Conservation (phyloP, 2,797 vertebrate species). For the Taenioides sp. region DNA sequence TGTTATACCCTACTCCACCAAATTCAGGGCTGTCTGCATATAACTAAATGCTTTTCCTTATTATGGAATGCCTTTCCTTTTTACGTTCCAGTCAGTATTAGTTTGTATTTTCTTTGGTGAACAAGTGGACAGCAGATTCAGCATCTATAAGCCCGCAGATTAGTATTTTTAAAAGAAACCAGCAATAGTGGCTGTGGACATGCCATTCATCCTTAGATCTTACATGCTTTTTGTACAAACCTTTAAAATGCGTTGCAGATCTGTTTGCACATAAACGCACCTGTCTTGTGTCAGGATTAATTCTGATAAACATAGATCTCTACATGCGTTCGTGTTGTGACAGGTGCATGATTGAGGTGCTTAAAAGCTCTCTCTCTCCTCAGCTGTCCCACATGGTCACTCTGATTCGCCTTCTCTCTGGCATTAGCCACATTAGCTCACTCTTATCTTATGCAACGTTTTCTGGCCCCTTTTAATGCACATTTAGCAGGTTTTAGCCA, state of each 20-base stretch:
- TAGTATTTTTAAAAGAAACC: background rate
- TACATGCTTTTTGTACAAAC: conserved; percentile 39
- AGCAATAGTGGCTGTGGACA: conserved; percentile 5
- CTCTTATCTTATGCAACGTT: conserved; percentile 39
- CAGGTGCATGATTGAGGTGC: conserved; percentile 87
- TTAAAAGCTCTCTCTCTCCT: conserved; percentile 77
- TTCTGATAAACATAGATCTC: conserved; percentile 89
- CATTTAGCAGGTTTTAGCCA: conserved; percentile 32
- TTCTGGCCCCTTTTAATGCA: conserved; percentile 25
- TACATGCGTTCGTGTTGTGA: conserved; percentile 86
- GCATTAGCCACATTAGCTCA: conserved; percentile 58
- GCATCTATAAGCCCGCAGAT: background rate
- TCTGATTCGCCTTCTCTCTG: conserved; percentile 42
- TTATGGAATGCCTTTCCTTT: background rate
- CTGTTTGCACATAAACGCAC: conserved; percentile 70
- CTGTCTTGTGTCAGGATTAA: conserved; percentile 80
- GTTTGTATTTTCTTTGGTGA: background rate
- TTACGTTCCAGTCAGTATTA: background rate
- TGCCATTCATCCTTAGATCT: conserved; percentile 24
- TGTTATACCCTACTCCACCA: background rate
- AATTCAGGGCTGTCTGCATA: no score
- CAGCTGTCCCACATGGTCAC: conserved; percentile 52
- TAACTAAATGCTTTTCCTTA: background rate
- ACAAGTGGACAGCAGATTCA: background rate
- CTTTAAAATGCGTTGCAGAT: conserved; percentile 53